Conservation (phyloP, 2,888 invertebrate species). For the Xestia sexstrigata region DNA sequence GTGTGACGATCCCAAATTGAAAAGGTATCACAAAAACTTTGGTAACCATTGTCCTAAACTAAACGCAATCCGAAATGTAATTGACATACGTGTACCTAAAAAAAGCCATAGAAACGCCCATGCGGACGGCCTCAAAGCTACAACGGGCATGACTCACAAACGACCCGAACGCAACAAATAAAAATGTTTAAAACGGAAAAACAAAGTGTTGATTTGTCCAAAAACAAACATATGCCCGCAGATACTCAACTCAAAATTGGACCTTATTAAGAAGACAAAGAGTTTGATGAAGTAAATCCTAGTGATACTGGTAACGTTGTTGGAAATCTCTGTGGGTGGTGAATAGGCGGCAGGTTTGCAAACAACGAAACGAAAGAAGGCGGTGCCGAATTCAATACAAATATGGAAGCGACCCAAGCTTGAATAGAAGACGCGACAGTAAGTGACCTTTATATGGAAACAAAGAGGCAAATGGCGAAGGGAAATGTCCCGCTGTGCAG, state of each 20-base stretch:
- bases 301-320: slow-evolving; percentile 58
- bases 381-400: slow-evolving; percentile 77
- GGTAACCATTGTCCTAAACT: slow-evolving; percentile 65
- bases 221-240: slow-evolving; percentile 52
- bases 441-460: slow-evolving; percentile 84
- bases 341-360: slow-evolving; percentile 87
- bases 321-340: slow-evolving; percentile 83
- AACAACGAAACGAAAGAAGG: slow-evolving; percentile 84
- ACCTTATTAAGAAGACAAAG: slow-evolving; percentile 51
- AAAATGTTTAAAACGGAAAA: slow-evolving; percentile 78
- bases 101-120: slow-evolving; percentile 76
- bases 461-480: slow-evolving; percentile 77
- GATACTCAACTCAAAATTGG: slow-evolving; percentile 53
- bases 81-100: slow-evolving; percentile 73
- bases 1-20: not conserved
- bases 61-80: slow-evolving; percentile 76
- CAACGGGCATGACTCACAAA: slow-evolving; percentile 83
- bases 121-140: slow-evolving; percentile 81
- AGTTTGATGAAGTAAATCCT: not conserved
- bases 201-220: slow-evolving; percentile 78
- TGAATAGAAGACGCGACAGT: slow-evolving; percentile 78
- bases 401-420: slow-evolving; percentile 77
- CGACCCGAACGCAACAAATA: slow-evolving; percentile 80
- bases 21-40: slow-evolving; percentile 35
- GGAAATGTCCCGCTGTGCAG: slow-evolving; percentile 85